Conservation (phyloP, 2,888 invertebrate species). For the Clitarchus hookeri region DNA sequence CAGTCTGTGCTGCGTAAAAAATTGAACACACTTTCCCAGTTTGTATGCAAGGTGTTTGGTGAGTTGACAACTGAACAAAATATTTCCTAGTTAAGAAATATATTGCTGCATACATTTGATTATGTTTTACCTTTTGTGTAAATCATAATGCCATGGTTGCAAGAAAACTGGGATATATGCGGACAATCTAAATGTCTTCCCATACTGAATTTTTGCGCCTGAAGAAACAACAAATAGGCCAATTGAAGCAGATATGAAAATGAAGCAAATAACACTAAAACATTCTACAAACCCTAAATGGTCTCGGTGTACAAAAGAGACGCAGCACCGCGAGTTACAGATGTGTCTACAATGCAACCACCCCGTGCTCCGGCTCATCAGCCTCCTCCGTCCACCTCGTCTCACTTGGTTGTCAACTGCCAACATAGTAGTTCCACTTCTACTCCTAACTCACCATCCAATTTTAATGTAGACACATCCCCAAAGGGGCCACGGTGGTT, state of each 20-base stretch:
- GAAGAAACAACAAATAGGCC: background rate
- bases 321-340: background rate
- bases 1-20: too few species aligned
- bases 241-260: background rate
- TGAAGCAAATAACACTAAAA: background rate
- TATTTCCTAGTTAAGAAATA: too few species aligned
- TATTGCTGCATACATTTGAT: too few species aligned
- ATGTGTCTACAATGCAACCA: background rate
- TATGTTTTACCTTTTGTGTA: conserved; percentile 24
- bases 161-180: conserved; percentile 42
- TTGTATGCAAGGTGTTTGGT: too few species aligned
- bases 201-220: background rate
- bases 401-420: background rate
- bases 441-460: background rate
- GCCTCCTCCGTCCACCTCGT: background rate
- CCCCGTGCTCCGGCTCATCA: background rate
- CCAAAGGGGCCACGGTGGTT: background rate
- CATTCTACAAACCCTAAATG: background rate
- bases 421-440: background rate
- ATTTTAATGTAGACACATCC: background rate
- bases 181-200: conserved; percentile 33
- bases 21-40: too few species aligned
- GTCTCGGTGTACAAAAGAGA: background rate
- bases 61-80: too few species aligned
- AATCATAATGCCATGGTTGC: too few species aligned